A percentile compares a stretch with the other conserved stretches of the same genome.
Conservation (phyloP, 2,797 vertebrate species). For the Helicolenus hilgendorfi region DNA sequence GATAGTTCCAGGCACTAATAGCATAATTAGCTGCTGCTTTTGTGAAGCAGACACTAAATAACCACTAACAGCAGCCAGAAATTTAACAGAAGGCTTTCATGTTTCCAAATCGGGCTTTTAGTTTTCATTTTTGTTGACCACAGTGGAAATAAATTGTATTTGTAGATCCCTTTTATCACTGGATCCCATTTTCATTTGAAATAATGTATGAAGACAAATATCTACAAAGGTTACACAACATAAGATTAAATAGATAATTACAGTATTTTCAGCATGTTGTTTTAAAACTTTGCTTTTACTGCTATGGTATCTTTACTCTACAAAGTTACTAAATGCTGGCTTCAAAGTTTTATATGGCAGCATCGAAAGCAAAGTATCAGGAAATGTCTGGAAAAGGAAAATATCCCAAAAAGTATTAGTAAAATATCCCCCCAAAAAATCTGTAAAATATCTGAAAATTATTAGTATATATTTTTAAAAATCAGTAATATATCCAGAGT, state of each 20-base stretch:
- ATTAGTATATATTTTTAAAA: not conserved
- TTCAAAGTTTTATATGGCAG: not conserved
- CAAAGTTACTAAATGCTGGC: not conserved
- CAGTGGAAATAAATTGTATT: not conserved
- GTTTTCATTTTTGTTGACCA: constrained; percentile 13
- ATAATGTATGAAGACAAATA: not conserved
- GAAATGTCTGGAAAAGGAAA: not conserved
- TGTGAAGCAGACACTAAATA: constrained; percentile 32
- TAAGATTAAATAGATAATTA: not conserved
- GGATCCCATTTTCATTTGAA: not conserved
- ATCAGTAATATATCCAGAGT: too few relatives aligned
- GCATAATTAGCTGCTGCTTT: constrained; percentile 50
- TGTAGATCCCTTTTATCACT: not conserved
- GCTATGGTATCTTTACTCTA: not conserved
- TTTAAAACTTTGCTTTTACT: constrained; percentile 1
- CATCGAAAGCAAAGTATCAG: not conserved
- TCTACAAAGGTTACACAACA: not conserved
- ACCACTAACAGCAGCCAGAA: constrained; percentile 18
- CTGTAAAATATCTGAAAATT: not conserved
- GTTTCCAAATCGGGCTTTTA: constrained; percentile 13
- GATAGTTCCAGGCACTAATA: constrained; percentile 16
- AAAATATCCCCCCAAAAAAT: not conserved
- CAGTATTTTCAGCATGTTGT: not conserved
- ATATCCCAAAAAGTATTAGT: not conserved
- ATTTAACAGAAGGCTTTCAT: constrained; percentile 15